phyloP scores from a whole-genome alignment of 2,888 invertebrate genomes.

The Ochropleura leucogaster region DNA sequence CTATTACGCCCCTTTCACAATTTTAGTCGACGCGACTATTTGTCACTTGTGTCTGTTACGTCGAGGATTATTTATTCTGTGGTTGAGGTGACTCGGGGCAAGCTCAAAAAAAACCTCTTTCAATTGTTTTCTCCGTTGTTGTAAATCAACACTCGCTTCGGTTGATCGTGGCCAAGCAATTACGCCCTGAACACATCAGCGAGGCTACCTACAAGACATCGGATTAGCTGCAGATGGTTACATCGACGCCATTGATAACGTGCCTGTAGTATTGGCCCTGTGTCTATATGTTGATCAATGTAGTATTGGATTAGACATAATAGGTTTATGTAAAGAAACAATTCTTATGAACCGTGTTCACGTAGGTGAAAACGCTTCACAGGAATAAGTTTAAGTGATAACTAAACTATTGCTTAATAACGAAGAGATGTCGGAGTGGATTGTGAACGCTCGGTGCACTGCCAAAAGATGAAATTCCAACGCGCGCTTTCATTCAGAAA shows the following conservation, averaged over 20 bases:
- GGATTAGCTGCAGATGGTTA: slow-evolving; percentile 41
- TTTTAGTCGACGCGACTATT: slow-evolving; percentile 5
- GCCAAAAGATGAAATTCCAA: neutral
- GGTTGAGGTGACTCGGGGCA: neutral
- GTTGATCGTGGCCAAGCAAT: neutral
- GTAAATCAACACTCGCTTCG: neutral
- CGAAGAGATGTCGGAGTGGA: neutral
- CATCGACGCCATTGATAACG: slow-evolving; percentile 47
- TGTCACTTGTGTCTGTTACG: neutral
- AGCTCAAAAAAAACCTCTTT: neutral
- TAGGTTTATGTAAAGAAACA: neutral
- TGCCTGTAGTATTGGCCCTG: neutral
- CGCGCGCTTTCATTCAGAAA: neutral
- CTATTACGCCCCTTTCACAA: slow-evolving; percentile 69
- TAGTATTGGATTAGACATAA: slow-evolving; percentile 4
- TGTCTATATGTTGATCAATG: slow-evolving; percentile 10
- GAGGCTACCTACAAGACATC: slow-evolving; percentile 58
- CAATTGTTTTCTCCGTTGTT: neutral
- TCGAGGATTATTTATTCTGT: neutral
- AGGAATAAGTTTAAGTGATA: neutral
- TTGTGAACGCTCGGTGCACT: neutral
- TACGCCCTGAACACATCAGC: slow-evolving; percentile 72
- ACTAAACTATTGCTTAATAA: neutral
- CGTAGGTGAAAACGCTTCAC: neutral
- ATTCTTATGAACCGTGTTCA: slow-evolving; percentile 6